Base-by-base conservation (phyloP, 2,113 vertebrate genomes). In the Nibea coibor region DNA sequence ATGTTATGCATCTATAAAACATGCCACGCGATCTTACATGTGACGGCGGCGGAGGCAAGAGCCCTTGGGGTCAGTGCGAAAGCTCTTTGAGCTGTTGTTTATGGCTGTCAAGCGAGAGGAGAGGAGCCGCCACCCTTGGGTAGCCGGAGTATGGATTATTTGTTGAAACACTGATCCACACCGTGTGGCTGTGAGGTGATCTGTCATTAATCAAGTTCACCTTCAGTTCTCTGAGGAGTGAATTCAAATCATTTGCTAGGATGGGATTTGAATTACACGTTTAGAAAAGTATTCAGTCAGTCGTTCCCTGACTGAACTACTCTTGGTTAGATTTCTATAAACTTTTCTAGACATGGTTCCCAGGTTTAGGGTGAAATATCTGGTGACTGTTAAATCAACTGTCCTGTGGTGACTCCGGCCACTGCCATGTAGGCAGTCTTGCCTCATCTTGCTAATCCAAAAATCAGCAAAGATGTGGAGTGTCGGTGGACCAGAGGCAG, bases 1-100 rank as follows among this genome's bases (percentile, higher is more conserved):
- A 84, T 87, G 86, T 68, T 80, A 81, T 74, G 78, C 75, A 84
- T 82, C 80, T 56, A 81, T 87, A 80, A 94, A 93, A 87, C 84
- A 88, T 66, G 58, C 20, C 51, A 28, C 9, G 24, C 58, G 73
- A 48, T 81, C 75, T 58, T 73, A 42, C 35, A 62, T 72, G 79
- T 50, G 76, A 65, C 59, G 39, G 57, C 79, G 43, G 66, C 26
- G 4, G 71, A 73, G 66, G 54, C 51, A 15, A 70, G 78, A 75
- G 58, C 83, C 78, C 82, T 81, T 35, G 47, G 84, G 83, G 85
- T 81, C 57, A 74, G 19, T 64, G 77, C 31, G 43, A 72, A 84
- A 56, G 68, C 81, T 87, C 62, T 80, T 84, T 77, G 15, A 75
- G 76, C 48, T 48, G 66, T 80, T 82, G 80, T 91, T 91, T 87